phyloP scores from a whole-genome alignment of 1,140 invertebrate species.

The Matsumurasca onukii region DNA sequence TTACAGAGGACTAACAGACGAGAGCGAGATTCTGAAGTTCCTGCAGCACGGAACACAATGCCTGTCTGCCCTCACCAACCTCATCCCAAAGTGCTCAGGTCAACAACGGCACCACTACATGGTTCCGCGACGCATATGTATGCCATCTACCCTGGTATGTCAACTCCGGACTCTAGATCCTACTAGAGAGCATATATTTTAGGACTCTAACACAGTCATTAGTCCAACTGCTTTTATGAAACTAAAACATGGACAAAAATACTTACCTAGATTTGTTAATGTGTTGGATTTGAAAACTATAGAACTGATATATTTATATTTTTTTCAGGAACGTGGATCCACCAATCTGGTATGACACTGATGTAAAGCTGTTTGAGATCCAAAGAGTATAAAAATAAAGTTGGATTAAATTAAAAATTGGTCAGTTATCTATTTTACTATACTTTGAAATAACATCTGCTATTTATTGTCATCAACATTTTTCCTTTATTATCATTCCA shows the following conservation, averaged over 20 bases:
- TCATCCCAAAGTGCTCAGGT: constrained; percentile 98
- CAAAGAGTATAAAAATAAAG: constrained; percentile 73
- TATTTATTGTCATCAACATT: no score
- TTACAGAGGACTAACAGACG: constrained; percentile 94
- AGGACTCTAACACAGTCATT: not conserved
- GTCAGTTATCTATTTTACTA: no score
- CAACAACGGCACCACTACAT: constrained; percentile 96
- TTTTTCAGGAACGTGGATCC: constrained; percentile 91
- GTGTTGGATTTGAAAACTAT: not conserved
- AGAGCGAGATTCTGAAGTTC: constrained; percentile 99
- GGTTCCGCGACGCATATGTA: constrained; percentile 99
- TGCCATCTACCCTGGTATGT: constrained; percentile 72
- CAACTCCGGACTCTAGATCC: constrained; percentile 53
- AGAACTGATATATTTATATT: constrained; percentile 41
- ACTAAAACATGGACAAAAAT: not conserved
- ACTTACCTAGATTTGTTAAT: not conserved
- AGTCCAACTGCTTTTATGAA: not conserved
- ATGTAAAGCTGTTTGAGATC: constrained; percentile 98
- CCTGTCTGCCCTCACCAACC: constrained; percentile 99
- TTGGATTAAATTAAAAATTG: no score
- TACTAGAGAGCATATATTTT: not conserved
- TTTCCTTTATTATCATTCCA: no score
- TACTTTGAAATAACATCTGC: no score
- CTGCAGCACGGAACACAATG: constrained; percentile 95
- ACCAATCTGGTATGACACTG: constrained; percentile 99